phyloP scores from a whole-genome alignment of 1,140 invertebrate genomes.

The Bombus superbus region DNA sequence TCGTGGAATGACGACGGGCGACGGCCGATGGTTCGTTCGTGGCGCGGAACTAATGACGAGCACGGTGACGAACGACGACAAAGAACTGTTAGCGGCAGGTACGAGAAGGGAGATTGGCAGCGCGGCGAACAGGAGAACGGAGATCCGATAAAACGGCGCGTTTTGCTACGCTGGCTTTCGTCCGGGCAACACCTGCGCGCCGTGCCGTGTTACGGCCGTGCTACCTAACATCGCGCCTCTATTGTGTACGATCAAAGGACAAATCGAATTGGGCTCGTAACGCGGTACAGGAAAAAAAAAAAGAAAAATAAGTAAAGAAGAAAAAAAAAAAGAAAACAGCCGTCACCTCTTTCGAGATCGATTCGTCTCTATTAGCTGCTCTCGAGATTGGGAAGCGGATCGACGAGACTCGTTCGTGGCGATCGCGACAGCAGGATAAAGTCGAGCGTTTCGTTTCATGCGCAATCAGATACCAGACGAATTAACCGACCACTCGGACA shows the following conservation, averaged over 20 bases:
- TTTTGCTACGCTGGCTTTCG: constrained; percentile 36
- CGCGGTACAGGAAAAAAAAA: not conserved
- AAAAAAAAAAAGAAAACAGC: too few relatives aligned
- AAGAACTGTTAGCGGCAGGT: constrained; percentile 49
- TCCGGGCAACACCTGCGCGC: constrained; percentile 36
- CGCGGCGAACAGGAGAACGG: not conserved
- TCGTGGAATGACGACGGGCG: constrained; percentile 32
- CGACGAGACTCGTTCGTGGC: not conserved
- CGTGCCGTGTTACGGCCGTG: not conserved
- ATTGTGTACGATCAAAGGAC: constrained; percentile 36
- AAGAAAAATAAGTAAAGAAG: not conserved
- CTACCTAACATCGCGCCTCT: not conserved
- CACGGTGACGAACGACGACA: constrained; percentile 59
- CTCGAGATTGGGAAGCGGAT: not conserved
- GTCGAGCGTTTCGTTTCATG: constrained; percentile 41
- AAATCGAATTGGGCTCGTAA: constrained; percentile 23
- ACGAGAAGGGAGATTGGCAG: constrained; percentile 40
- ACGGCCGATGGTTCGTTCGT: constrained; percentile 54
- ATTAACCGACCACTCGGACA: constrained; percentile 49
- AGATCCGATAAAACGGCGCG: constrained; percentile 38
- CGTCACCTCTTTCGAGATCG: not conserved
- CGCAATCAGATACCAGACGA: constrained; percentile 50
- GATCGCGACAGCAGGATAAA: constrained; percentile 20
- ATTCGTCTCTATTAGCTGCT: constrained; percentile 15
- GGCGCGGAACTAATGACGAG: constrained; percentile 77